Evolutionary conservation across 2,888 invertebrate species (phyloP).

Genomic region (Cordylochernes scorpioides): DNA sequence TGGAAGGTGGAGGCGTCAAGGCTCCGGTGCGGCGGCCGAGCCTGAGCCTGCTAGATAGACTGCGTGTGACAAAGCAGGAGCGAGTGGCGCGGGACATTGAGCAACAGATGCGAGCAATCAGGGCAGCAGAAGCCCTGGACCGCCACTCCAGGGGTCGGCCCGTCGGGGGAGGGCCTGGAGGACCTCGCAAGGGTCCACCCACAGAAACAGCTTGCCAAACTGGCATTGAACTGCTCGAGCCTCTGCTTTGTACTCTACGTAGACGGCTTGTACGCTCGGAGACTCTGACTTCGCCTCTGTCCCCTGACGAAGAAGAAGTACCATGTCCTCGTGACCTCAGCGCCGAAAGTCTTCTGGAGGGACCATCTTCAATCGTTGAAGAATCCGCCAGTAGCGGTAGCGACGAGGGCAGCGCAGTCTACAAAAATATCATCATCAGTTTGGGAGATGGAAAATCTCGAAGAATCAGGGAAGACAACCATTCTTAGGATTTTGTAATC

Average conservation of each 20-base stretch:
- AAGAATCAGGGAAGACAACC: too few relatives aligned
- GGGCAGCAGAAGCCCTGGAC: slow-evolving; percentile 15
- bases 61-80: slow-evolving; percentile 14
- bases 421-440: slow-evolving; percentile 15
- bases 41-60: slow-evolving; percentile 13
- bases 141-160: slow-evolving; percentile 10
- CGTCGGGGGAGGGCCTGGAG: slow-evolving; percentile 7
- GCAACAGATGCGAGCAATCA: slow-evolving; percentile 14
- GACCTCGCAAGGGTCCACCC: slow-evolving; percentile 5
- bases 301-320: slow-evolving; percentile 5
- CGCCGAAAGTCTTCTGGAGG: slow-evolving; percentile 13
- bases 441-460: too few relatives aligned
- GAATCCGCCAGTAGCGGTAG: slow-evolving; percentile 14
- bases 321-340: slow-evolving; percentile 6
- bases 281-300: slow-evolving; percentile 4
- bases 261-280: slow-evolving; percentile 8
- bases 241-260: slow-evolving; percentile 11
- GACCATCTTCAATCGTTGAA: slow-evolving; percentile 13
- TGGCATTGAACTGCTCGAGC: slow-evolving; percentile 13
- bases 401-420: slow-evolving; percentile 13
- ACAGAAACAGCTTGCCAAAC: slow-evolving; percentile 13
- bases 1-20: slow-evolving; percentile 12
- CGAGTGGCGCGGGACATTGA: slow-evolving; percentile 15
- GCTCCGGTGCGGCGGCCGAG: slow-evolving; percentile 6
- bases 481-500: too few relatives aligned